A percentile compares a stretch with the other conserved stretches of the same genome.
phyloP scores from a whole-genome alignment of 2,888 invertebrate genomes.

The Catocala nupta region DNA sequence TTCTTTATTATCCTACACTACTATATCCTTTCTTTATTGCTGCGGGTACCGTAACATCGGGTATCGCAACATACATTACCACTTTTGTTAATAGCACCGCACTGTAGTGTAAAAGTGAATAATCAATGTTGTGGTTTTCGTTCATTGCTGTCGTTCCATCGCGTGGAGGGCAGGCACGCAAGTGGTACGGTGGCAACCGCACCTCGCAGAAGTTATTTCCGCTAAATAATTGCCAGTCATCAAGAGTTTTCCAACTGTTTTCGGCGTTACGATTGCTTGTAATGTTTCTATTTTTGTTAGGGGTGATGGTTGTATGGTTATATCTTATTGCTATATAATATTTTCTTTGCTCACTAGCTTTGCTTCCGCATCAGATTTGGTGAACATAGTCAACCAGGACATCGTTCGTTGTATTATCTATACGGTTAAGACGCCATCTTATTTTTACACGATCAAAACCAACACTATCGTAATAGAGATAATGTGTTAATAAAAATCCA shows the following conservation, averaged over 20 bases:
- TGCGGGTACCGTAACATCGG: neutral
- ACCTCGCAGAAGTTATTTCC: constrained; percentile 68
- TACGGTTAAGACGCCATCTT: too few species aligned
- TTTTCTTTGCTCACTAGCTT: too few species aligned
- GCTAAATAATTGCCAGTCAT: constrained; percentile 75
- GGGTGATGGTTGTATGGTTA: neutral
- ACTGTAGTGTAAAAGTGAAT: constrained; percentile 44
- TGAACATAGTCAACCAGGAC: too few species aligned
- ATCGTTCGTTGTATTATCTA: too few species aligned
- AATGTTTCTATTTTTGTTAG: constrained; percentile 44
- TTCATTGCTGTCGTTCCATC: constrained; percentile 33
- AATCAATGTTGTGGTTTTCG: constrained; percentile 51
- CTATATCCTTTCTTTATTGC: neutral
- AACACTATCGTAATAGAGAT: too few species aligned
- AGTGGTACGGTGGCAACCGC: constrained; percentile 55
- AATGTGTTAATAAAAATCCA: too few species aligned
- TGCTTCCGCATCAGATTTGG: too few species aligned
- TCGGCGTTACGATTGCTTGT: constrained; percentile 44
- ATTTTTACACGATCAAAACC: too few species aligned
- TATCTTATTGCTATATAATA: too few species aligned
- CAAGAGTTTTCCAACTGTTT: constrained; percentile 61
- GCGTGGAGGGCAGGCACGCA: constrained; percentile 52
- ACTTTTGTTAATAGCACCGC: constrained; percentile 45
- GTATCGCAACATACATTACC: constrained; percentile 56
- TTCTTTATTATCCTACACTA: constrained; percentile 37